These are phyloP conservation scores for Sorex araneus DNA, from an alignment of 2,113 vertebrate species.

Conservation along the genomic window DNA sequence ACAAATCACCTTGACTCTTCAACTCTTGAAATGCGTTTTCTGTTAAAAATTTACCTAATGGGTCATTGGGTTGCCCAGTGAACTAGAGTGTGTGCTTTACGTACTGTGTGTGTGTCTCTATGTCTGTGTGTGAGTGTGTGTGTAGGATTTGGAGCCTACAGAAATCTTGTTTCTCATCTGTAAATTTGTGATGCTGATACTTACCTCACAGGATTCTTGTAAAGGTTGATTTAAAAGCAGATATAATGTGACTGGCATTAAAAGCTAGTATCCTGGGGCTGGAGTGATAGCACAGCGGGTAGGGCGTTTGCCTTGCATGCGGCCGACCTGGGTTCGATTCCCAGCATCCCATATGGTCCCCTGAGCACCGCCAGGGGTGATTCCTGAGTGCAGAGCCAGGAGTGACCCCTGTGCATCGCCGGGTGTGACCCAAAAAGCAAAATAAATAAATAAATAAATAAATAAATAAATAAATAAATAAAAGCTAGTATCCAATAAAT, in stretches of 20 bases:
- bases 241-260: neutral
- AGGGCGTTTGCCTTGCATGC: no score
- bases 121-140: neutral
- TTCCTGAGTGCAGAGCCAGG: no score
- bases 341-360: no score
- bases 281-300: no score
- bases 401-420: no score
- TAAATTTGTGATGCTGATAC: neutral
- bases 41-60: constrained; percentile 14
- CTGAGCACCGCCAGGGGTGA: no score
- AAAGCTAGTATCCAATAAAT: neutral
- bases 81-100: neutral
- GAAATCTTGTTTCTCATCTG: neutral
- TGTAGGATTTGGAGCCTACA: neutral
- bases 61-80: neutral
- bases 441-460: no score
- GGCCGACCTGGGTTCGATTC: no score
- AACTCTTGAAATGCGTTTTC: neutral
- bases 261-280: neutral
- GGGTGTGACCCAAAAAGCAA: no score
- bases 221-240: neutral
- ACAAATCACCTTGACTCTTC: constrained; percentile 2
- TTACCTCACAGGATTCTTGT: neutral
- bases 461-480: no score
- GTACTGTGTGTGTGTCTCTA: neutral